Evolutionary conservation across 2,113 vertebrate species (phyloP).

Genomic region (Butorides virescens): DNA sequence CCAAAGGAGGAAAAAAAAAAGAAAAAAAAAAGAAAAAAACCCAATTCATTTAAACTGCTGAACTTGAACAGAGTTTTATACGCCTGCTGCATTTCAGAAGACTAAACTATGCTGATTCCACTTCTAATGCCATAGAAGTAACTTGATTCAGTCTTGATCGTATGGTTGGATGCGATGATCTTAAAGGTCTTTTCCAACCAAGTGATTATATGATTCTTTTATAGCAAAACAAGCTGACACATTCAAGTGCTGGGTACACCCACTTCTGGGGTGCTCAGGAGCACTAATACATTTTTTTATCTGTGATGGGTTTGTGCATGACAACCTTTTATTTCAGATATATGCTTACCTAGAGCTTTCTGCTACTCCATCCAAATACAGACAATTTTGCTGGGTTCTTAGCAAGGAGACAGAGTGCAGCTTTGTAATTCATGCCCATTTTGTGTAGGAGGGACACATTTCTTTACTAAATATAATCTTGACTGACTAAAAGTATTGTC

Average conservation of each 20-base stretch:
- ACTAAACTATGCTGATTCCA: not conserved
- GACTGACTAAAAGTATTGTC: not conserved
- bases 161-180: no score
- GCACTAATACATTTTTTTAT: not conserved
- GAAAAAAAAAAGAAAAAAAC: not conserved
- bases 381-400: not conserved
- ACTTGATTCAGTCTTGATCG: not conserved
- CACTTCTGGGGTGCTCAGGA: not conserved
- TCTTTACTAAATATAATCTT: not conserved
- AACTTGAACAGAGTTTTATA: not conserved
- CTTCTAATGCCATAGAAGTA: not conserved
- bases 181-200: no score
- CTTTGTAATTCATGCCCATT: not conserved
- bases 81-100: not conserved
- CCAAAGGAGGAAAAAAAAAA: not conserved
- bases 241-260: not conserved
- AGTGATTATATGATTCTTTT: not conserved
- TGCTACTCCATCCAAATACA: not conserved
- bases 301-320: not conserved
- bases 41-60: not conserved
- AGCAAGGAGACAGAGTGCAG: not conserved
- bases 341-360: not conserved
- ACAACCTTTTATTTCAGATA: not conserved
- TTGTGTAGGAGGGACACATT: not conserved
- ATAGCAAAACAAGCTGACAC: not conserved